Percentiles rank a stretch among this genome's conserved stretches.
These are phyloP conservation scores for Mantis religiosa DNA, from an alignment of 2,888 invertebrate genomes.

Conservation along the genomic window DNA sequence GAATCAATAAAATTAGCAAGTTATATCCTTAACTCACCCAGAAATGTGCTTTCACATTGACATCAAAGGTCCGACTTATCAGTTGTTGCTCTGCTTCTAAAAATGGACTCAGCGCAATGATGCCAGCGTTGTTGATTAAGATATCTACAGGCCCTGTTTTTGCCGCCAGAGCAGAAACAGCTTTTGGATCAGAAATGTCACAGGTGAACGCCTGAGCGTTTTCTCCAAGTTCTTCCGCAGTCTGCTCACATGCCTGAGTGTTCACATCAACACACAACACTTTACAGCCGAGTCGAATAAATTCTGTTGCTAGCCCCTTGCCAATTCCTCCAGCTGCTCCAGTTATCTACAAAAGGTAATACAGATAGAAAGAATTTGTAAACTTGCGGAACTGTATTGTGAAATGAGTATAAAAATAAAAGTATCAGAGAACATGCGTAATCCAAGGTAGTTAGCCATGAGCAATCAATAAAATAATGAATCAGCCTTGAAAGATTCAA, in stretches of 20 bases:
- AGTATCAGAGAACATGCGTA: too few relatives aligned
- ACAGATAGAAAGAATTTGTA: too few relatives aligned
- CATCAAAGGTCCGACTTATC: background rate
- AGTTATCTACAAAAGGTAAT: conserved; percentile 20
- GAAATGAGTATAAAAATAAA: too few relatives aligned
- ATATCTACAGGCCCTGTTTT: conserved; percentile 20
- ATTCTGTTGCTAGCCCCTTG: conserved; percentile 11
- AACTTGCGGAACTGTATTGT: background rate
- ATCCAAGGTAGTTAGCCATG: too few relatives aligned
- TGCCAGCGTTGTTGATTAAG: conserved; percentile 24
- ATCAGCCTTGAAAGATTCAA: too few relatives aligned
- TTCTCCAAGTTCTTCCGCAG: background rate
- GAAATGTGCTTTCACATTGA: conserved; percentile 23
- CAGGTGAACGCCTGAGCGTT: conserved; percentile 11
- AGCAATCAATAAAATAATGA: too few relatives aligned
- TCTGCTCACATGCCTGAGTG: background rate
- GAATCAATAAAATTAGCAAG: too few relatives aligned
- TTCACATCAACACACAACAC: conserved; percentile 19
- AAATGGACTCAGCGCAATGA: background rate
- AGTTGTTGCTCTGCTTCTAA: background rate
- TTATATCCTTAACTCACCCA: conserved; percentile 13
- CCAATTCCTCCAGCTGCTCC: conserved; percentile 26
- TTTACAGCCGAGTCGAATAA: conserved; percentile 8
- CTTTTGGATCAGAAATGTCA: conserved; percentile 17
- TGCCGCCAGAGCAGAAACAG: background rate